These are phyloP conservation scores for Pelvicachromis taeniatus DNA, from an alignment of 2,113 vertebrate genomes.

Conservation along the genomic window DNA sequence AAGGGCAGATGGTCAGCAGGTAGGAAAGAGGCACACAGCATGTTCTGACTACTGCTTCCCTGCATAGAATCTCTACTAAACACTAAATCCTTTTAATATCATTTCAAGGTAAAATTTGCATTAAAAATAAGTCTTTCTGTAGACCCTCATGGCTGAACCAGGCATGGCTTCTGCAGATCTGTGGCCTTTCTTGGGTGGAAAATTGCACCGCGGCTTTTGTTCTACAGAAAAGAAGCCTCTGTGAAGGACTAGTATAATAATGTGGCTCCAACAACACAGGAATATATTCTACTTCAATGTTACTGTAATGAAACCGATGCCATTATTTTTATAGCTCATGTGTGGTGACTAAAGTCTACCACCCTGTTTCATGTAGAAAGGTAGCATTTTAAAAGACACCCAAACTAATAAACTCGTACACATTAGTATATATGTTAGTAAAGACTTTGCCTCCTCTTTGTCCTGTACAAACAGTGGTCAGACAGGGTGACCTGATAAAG, in stretches of 20 bases:
- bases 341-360: not conserved
- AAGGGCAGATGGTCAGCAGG: constrained; percentile 53
- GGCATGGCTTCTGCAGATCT: not conserved
- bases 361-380: not conserved
- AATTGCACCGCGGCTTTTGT: not conserved
- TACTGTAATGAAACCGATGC: not conserved
- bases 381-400: not conserved
- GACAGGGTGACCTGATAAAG: constrained; percentile 26
- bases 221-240: not conserved
- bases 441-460: not conserved
- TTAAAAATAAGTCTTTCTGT: not conserved
- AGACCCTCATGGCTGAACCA: not conserved
- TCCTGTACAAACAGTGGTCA: constrained; percentile 13
- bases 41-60: not conserved
- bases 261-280: not conserved
- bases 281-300: not conserved
- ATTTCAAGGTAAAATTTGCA: not conserved
- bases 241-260: not conserved
- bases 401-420: not conserved
- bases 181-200: not conserved
- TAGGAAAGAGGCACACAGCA: constrained; percentile 1
- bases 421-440: not conserved
- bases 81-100: constrained; percentile 23
- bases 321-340: not conserved
- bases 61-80: not conserved